Evolutionary conservation across 2,113 vertebrate species (phyloP), one percentile per base, ranked within the genome.

Genomic region (Nicator chloris): DNA sequence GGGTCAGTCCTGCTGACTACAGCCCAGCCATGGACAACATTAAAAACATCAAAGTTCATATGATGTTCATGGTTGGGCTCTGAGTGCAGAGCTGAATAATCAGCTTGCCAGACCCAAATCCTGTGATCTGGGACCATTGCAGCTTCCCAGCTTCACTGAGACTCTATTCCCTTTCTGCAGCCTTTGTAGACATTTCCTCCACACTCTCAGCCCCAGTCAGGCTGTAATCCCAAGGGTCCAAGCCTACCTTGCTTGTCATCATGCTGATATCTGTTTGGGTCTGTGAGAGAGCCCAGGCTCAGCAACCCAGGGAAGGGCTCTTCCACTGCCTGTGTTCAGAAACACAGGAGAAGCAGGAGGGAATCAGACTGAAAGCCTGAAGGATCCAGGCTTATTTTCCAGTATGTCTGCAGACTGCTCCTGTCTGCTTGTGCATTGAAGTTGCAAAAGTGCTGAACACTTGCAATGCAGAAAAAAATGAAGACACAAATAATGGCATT

Each of bases 31-130:
- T 14, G 76, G 86, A 84, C 79, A 94, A 80, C 60, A 56, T 60
- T 81, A 86, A 88, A 86, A 83, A 75, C 80, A 80, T 77, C 86
- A 93, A 88, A 94, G 91, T 95, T 94, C 88, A 75, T 77, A 60
- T 15, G 35, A 78, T 47, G 31, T 40, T 93, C 88, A 63, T 28
- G 45, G 22, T 10, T 86, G 72, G 30, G 51, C 57, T 92, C 35
- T 73, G 80, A 86, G 56, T n/a, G 86, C 47, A 81, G 90, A 95
- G 64, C 35, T 70, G 88, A 90, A 83, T 81, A 86, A 83, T 54
- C 71, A 81, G 50, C 56, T 64, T 81, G 64, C 35, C 72, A 83
- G 60, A 44, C 51, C 76, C 70, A 75, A 40, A 82, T 71, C 35
- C 83, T 75, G n/a, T 60, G 61, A 75, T 72, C 50, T 51, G 26